phyloP scores from a whole-genome alignment of 1,140 invertebrate species.

The Drosophila neocordata region DNA sequence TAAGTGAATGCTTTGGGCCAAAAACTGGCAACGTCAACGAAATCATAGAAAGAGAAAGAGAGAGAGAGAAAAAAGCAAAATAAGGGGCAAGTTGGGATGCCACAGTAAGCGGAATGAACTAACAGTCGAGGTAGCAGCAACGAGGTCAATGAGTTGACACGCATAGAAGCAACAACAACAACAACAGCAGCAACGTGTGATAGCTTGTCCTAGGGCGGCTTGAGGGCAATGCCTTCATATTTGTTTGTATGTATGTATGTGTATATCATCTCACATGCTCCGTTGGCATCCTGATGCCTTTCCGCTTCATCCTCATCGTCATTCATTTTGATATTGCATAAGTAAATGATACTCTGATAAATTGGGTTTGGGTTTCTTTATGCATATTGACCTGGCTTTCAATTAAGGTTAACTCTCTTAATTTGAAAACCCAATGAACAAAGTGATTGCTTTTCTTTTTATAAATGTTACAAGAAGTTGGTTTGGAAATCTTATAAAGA shows the following conservation, averaged over 20 bases:
- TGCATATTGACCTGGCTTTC: conserved; percentile 63
- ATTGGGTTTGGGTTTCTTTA: conserved; percentile 27
- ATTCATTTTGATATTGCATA: conserved; percentile 24
- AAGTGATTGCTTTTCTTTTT: too few species aligned
- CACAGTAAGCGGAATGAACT: conserved; percentile 19
- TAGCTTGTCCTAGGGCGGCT: conserved; percentile 31
- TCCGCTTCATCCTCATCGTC: conserved; percentile 9
- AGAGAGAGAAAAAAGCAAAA: conserved; percentile 3
- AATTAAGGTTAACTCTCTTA: background rate
- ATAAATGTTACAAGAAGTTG: too few species aligned
- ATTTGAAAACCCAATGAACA: conserved; percentile 10
- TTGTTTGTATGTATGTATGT: too few species aligned
- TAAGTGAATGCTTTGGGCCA: conserved; percentile 1
- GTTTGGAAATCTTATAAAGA: too few species aligned
- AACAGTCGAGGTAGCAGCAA: conserved; percentile 34
- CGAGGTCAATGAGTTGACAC: conserved; percentile 64
- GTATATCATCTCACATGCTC: background rate
- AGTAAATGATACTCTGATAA: conserved; percentile 21
- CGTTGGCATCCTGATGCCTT: conserved; percentile 3
- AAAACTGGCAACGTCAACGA: conserved; percentile 37
- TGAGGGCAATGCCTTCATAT: conserved; percentile 38
- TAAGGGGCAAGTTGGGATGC: conserved; percentile 6
- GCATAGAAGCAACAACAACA: conserved; percentile 38
- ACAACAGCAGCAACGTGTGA: conserved; percentile 23
- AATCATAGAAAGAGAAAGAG: conserved; percentile 22